Evolutionary conservation across 2,888 invertebrate genomes (phyloP).

Genomic region (Lasioglossum lativentre): DNA sequence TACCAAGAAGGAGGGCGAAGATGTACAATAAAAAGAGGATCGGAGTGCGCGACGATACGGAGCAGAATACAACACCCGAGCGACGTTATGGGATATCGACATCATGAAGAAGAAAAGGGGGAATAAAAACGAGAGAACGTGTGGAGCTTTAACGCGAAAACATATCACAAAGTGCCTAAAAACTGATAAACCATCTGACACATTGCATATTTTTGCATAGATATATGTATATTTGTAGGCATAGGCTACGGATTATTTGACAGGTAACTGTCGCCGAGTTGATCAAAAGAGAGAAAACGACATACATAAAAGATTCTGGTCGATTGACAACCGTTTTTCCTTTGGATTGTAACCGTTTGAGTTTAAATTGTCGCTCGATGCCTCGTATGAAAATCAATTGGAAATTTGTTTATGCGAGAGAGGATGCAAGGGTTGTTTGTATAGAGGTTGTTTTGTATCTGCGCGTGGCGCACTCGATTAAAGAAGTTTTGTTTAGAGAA

Average conservation of each 20-base stretch:
- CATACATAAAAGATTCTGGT: neutral
- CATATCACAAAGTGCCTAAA: constrained; percentile 71
- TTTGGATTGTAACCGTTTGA: neutral
- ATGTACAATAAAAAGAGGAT: constrained; percentile 32
- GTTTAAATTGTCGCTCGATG: constrained; percentile 5
- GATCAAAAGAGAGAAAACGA: neutral
- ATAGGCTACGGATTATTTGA: neutral
- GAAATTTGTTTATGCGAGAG: neutral
- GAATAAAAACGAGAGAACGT: constrained; percentile 13
- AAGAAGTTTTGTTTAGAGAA: constrained; percentile 29
- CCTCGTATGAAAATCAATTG: neutral
- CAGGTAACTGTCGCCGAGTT: neutral
- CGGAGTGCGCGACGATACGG: constrained; percentile 15
- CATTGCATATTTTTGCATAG: constrained; percentile 34
- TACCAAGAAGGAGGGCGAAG: constrained; percentile 48
- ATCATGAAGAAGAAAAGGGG: constrained; percentile 7
- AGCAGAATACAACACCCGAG: constrained; percentile 13
- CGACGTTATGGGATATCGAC: neutral
- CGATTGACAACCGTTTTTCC: neutral
- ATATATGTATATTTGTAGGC: constrained; percentile 2
- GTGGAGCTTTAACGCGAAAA: constrained; percentile 32
- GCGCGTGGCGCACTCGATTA: constrained; percentile 30
- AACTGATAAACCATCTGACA: constrained; percentile 17
- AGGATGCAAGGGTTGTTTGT: constrained; percentile 12
- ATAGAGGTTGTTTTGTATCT: constrained; percentile 25